Evolutionary conservation across 2,888 invertebrate species (phyloP), one percentile per base, ranked within the genome.

Genomic region (Pterostichus niger): DNA sequence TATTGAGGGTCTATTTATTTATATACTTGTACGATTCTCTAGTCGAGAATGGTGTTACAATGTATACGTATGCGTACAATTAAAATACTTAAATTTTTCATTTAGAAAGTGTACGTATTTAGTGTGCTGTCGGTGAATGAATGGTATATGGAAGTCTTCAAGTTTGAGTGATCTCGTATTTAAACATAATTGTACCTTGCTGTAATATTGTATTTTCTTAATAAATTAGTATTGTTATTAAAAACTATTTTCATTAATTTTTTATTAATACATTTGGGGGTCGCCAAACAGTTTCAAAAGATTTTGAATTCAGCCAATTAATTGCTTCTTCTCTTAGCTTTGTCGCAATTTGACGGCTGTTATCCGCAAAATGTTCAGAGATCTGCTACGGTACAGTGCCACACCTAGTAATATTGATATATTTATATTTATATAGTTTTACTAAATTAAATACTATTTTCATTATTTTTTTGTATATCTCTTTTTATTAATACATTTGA

Each of bases 11-110:
- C 2, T 77, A 77, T 77, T 77, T 77, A 54, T 75, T 75, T 9
- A 15, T 71, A 44, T 77, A 77, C 77, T 56, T 77, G 77, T 77
- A 77, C 56, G 13, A 35, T 77, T 77, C 77, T 77, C 56, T 9
- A 11, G 10, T 44, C 2, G 56, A 77, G 40, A 77, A 77, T 56
- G 35, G 35, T 4, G 11, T 56, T 77, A 77, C 56, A 9, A 77
- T 13, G 77, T 77, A 59, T 77, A 11, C 7, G 49, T 33, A 76
- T 15, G 44, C 46, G 71, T 44, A 71, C 71, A 15, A 15, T 1
- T 3, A 71, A 71, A 71, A 6, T 44, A 44, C 56, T 71, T 11
- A n/a, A 71, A 71, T 24, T 33, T 31, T 61, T 64, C 6, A 31
- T 35, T 33, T 31, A 24, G n/a, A 64, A 35, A 6, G 6, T 64